Evolutionary conservation across 2,888 invertebrate genomes (phyloP), one percentile per base, ranked within the genome.

Genomic region (Tridacna crocea): DNA sequence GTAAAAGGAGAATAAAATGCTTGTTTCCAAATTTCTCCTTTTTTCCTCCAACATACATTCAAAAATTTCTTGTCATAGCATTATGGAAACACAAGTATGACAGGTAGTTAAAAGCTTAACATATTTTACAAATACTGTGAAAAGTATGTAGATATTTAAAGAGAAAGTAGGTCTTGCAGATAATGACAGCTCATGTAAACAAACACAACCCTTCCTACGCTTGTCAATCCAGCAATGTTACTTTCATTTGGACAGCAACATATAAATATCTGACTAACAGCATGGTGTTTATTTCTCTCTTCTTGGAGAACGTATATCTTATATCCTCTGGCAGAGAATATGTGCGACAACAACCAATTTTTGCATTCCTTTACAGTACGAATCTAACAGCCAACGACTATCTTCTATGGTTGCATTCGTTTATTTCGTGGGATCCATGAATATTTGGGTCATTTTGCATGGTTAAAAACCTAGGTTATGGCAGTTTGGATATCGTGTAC

Each of bases 401-500:
- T n/a, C n/a, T n/a, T 68, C 47, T n/a, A 47, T 47, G 68, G n/a
- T 68, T 36, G 68, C 68, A 47, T 19, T 47, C 47, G 46, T 48
- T 47, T 10, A 15, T 22, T 68, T 48, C n/a, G 47, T 68, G 22
- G 24, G 36, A 36, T 36, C 36, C 6, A 15, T 36, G 66, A 48
- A 68, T 15, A 61, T 24, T 24, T 27, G 27, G 36, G 17, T 27
- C 11, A 13, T 4, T 47, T 47, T 68, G 68, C 68, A 27, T 47
- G 12, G 36, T 68, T 22, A 22, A n/a, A 22, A 47, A n/a, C 24
- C n/a, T 8, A n/a, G n/a, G 19, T 10, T 12, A 22, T 3, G 48
- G 6, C 2, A 4, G 24, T 17, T 68, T 46, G 17, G 12, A 13
- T 48, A 36, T 47, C 10, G 47, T 75, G 36, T 89, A 90, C 92